Conservation (phyloP, 2,888 invertebrate species). For the Baronia brevicornis region DNA sequence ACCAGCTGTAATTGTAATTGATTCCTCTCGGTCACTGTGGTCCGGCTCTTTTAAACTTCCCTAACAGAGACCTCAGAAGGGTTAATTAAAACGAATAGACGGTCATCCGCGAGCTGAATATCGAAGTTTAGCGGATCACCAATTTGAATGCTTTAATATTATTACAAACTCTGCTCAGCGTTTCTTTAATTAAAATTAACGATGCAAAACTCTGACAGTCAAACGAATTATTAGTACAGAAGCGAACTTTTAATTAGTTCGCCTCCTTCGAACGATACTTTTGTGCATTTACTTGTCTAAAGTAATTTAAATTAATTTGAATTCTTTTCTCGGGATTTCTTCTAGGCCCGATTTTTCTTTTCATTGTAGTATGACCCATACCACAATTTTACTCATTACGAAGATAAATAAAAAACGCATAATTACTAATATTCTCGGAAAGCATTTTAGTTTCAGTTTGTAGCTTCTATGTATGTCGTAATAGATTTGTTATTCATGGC, state of each 20-base stretch:
- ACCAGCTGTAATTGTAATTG: slow-evolving; percentile 45
- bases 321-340: slow-evolving; percentile 44
- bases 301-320: slow-evolving; percentile 66
- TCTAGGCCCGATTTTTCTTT: too few relatives aligned
- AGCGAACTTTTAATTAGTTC: slow-evolving; percentile 74
- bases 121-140: slow-evolving; percentile 74
- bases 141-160: slow-evolving; percentile 74
- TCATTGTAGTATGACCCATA: too few relatives aligned
- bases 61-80: slow-evolving; percentile 57
- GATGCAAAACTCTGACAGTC: slow-evolving; percentile 74
- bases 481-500: too few relatives aligned
- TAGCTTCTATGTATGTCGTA: too few relatives aligned
- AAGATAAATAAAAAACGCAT: too few relatives aligned
- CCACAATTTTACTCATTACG: too few relatives aligned
- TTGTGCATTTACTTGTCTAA: slow-evolving; percentile 61
- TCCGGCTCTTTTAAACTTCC: slow-evolving; percentile 43
- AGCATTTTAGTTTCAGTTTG: too few relatives aligned
- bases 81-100: slow-evolving; percentile 72
- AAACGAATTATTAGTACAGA: slow-evolving; percentile 75
- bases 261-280: slow-evolving; percentile 65
- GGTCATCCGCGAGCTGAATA: slow-evolving; percentile 63
- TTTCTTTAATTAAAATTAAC: slow-evolving; percentile 77
- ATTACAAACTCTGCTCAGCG: slow-evolving; percentile 67
- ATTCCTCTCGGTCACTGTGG: slow-evolving; percentile 45
- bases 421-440: too few relatives aligned